A percentile compares a stretch with the other conserved stretches of the same genome.
Conservation (phyloP, 1,140 invertebrate species). For the Drosophila sechellia region DNA sequence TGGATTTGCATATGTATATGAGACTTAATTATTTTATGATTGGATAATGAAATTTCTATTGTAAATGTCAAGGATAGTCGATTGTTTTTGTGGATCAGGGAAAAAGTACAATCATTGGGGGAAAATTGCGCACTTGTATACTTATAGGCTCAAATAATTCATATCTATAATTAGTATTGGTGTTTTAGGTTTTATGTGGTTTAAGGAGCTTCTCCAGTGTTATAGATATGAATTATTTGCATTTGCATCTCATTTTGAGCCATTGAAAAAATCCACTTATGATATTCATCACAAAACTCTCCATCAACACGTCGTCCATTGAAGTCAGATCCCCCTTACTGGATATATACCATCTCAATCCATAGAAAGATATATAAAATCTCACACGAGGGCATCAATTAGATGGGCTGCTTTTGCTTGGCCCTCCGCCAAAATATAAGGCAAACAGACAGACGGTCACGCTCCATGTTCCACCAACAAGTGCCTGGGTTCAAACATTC, state of each 20-base stretch:
- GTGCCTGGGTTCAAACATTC: slow-evolving; percentile 24
- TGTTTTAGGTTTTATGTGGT: too few species aligned
- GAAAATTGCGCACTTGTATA: not conserved
- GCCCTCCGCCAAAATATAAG: slow-evolving; percentile 30
- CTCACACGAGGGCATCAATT: slow-evolving; percentile 15
- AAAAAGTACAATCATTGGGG: too few species aligned
- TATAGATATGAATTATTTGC: too few species aligned
- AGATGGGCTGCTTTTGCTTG: slow-evolving; percentile 29
- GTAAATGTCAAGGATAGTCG: slow-evolving; percentile 7
- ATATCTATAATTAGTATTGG: too few species aligned
- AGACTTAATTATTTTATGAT: slow-evolving; percentile 65
- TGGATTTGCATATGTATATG: slow-evolving; percentile 50
- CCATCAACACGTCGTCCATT: slow-evolving; percentile 29
- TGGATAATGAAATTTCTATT: slow-evolving; percentile 49
- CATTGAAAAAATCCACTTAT: too few species aligned
- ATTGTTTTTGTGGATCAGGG: not conserved
- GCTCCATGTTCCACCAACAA: slow-evolving; percentile 43
- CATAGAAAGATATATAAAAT: slow-evolving; percentile 9
- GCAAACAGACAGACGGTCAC: slow-evolving; percentile 16
- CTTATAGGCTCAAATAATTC: too few species aligned
- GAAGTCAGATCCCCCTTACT: slow-evolving; percentile 11
- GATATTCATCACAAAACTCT: not conserved
- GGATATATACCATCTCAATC: slow-evolving; percentile 3
- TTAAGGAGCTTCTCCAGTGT: too few species aligned
- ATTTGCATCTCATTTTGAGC: too few species aligned